A percentile compares a stretch with the other conserved stretches of the same genome.
Conservation (phyloP, 2,113 vertebrate genomes). For the Galbula dea region DNA sequence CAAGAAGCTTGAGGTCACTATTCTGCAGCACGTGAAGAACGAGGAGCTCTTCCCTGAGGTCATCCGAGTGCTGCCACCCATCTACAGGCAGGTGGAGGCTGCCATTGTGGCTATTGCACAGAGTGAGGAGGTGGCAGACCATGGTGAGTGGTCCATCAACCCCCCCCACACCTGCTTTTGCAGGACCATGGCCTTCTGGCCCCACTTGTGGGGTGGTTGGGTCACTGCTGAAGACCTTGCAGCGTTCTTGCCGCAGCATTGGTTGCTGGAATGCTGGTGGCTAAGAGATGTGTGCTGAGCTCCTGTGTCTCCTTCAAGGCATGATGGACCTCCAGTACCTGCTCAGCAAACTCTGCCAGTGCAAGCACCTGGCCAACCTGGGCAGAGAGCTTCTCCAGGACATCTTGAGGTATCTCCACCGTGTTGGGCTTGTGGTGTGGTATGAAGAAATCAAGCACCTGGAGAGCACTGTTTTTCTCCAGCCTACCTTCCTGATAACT, state of each 20-base stretch:
- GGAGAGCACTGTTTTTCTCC: slow-evolving; percentile 57
- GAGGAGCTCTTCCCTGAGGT: slow-evolving; percentile 64
- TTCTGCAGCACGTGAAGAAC: slow-evolving; percentile 44
- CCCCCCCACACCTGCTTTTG: rapidly evolving
- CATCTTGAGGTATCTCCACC: slow-evolving; percentile 73
- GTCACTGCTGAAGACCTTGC: background rate
- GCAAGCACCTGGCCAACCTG: background rate
- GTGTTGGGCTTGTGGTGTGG: slow-evolving; percentile 67
- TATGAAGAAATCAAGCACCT: slow-evolving; percentile 66
- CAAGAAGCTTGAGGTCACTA: background rate
- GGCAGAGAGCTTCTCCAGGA: slow-evolving; percentile 50
- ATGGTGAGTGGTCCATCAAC: slow-evolving; percentile 40
- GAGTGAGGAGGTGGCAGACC: slow-evolving; percentile 27
- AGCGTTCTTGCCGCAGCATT: background rate
- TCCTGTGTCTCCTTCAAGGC: slow-evolving; percentile 16
- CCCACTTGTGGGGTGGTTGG: too few relatives aligned
- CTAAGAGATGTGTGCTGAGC: background rate
- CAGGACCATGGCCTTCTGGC: background rate
- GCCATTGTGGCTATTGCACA: slow-evolving; percentile 1
- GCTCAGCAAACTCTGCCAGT: slow-evolving; percentile 26
- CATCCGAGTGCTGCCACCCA: slow-evolving; percentile 28
- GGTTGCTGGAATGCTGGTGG: background rate
- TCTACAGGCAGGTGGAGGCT: slow-evolving; percentile 65
- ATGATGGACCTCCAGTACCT: slow-evolving; percentile 62
- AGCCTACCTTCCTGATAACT: slow-evolving; percentile 71